Percentiles rank a stretch among this genome's conserved stretches.
Conservation (phyloP, 2,113 vertebrate species). For the Trematomus loennbergii region DNA sequence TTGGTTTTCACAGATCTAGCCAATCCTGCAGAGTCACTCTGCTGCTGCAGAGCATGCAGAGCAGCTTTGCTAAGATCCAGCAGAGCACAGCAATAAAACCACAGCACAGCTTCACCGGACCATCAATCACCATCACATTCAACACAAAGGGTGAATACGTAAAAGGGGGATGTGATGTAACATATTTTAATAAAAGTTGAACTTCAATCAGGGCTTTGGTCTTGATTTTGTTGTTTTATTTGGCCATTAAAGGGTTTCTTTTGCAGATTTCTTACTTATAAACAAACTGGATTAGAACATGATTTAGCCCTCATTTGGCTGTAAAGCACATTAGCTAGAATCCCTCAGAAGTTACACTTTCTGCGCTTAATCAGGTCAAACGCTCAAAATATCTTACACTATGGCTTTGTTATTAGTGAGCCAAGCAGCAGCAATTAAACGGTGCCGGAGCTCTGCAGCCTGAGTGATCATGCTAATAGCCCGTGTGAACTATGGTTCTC, state of each 20-base stretch:
- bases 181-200: background rate
- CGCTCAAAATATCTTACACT: slow-evolving; percentile 44
- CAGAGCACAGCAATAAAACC: slow-evolving; percentile 37
- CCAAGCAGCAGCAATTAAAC: slow-evolving; percentile 17
- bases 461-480: slow-evolving; percentile 27
- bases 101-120: slow-evolving; percentile 6
- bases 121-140: slow-evolving; percentile 24
- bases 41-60: slow-evolving; percentile 51
- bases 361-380: slow-evolving; percentile 56
- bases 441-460: slow-evolving; percentile 6
- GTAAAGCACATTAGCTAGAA: too few species aligned
- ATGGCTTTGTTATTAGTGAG: slow-evolving; percentile 27
- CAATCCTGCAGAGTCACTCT: slow-evolving; percentile 63
- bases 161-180: background rate
- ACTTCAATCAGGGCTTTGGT: background rate
- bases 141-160: background rate
- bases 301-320: slow-evolving; percentile 28
- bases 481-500: slow-evolving; percentile 8
- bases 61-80: slow-evolving; percentile 24
- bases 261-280: background rate
- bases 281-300: background rate
- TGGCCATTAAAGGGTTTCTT: background rate
- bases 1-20: slow-evolving; percentile 11
- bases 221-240: background rate
- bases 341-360: background rate